Conservation (phyloP, 2,797 vertebrate genomes). For the Dipus sagitta region DNA sequence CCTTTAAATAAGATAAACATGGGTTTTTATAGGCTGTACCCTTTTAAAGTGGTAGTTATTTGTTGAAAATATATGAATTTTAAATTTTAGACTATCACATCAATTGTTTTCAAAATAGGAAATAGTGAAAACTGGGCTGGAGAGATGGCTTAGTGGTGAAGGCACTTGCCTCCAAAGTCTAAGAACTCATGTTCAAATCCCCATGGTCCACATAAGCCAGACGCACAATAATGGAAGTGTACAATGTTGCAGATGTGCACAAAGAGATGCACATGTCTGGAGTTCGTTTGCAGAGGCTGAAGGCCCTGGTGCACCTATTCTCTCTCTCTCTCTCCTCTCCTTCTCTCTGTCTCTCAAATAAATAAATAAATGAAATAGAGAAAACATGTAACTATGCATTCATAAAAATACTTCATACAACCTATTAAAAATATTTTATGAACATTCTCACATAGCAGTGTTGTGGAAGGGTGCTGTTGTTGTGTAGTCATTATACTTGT, state of each 20-base stretch:
- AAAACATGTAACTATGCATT: neutral
- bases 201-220: too few species aligned
- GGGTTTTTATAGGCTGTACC: neutral
- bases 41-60: neutral
- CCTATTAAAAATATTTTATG: neutral
- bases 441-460: neutral
- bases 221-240: too few species aligned
- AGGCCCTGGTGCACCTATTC: too few species aligned
- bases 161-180: too few species aligned
- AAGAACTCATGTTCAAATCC: too few species aligned
- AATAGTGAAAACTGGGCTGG: neutral
- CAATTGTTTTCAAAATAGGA: conserved; percentile 14
- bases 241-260: too few species aligned
- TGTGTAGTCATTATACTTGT: neutral
- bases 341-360: too few species aligned
- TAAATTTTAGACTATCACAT: neutral
- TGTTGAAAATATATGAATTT: neutral
- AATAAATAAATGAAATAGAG: neutral
- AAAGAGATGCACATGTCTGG: too few species aligned
- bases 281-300: too few species aligned
- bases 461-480: neutral
- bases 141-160: too few species aligned
- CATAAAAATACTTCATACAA: neutral
- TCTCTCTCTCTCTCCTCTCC: too few species aligned
- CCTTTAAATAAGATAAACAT: neutral